These are phyloP conservation scores for Solenodon paradoxus DNA, from an alignment of 2,113 vertebrate genomes.

Conservation along the genomic window DNA sequence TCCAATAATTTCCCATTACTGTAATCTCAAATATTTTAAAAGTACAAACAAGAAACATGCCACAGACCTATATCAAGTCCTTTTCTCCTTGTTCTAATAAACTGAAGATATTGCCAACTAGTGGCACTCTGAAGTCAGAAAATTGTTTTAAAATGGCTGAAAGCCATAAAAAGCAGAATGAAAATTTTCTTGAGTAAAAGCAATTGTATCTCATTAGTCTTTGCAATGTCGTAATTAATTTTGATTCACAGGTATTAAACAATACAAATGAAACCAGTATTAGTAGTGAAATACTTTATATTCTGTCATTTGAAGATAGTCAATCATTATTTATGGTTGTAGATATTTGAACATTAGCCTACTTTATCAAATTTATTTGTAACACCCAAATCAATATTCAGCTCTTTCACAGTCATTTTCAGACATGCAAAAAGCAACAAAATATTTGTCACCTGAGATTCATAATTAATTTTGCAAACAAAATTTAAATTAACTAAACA, in stretches of 20 bases:
- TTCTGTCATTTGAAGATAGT: background rate
- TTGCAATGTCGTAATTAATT: conserved; percentile 20
- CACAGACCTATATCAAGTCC: background rate
- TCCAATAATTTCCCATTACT: background rate
- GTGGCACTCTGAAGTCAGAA: background rate
- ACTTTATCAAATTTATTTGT: conserved; percentile 15
- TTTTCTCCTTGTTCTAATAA: background rate
- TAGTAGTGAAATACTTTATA: background rate
- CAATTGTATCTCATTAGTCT: background rate
- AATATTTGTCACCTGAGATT: background rate
- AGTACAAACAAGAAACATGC: background rate
- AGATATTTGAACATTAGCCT: background rate
- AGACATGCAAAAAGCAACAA: background rate
- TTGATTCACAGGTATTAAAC: conserved; percentile 20
- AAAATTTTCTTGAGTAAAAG: conserved; percentile 27
- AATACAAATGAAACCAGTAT: conserved; percentile 16
- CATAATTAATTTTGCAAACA: conserved; percentile 16
- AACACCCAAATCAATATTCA: background rate
- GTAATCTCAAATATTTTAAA: conserved; percentile 36
- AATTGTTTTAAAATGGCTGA: background rate
- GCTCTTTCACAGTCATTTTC: background rate
- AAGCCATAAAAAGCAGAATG: conserved; percentile 1
- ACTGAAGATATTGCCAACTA: background rate
- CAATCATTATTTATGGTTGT: background rate
- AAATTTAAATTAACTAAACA: conserved; percentile 28